phyloP scores from a whole-genome alignment of 2,797 vertebrate species.

The Semotilus atromaculatus region DNA sequence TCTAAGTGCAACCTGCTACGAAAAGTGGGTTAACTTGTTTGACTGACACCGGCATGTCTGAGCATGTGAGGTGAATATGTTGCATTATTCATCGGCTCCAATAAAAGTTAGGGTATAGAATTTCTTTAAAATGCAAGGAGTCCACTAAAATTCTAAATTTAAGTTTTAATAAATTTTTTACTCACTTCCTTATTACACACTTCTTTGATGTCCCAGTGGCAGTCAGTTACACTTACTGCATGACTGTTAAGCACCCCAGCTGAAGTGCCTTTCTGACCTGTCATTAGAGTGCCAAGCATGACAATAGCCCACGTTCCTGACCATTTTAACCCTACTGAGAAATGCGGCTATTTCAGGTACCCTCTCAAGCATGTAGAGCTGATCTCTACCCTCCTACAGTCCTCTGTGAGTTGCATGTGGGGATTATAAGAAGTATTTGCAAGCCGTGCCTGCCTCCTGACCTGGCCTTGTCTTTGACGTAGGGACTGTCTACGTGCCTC shows the following conservation, averaged over 20 bases:
- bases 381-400: constrained; percentile 27
- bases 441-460: constrained; percentile 68
- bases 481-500: constrained; percentile 78
- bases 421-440: constrained; percentile 79
- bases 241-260: not conserved
- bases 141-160: not conserved
- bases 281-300: constrained; percentile 42
- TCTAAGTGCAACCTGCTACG: constrained; percentile 28
- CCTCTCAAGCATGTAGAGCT: constrained; percentile 31
- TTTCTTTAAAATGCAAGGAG: not conserved
- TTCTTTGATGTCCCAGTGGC: not conserved
- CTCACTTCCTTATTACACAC: too few relatives aligned
- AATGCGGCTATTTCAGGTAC: constrained; percentile 71
- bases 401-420: constrained; percentile 66
- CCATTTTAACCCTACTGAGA: constrained; percentile 71
- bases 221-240: constrained; percentile 9
- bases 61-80: constrained; percentile 18
- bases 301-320: constrained; percentile 54
- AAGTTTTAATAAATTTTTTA: not conserved
- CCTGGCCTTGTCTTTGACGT: constrained; percentile 71
- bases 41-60: constrained; percentile 26
- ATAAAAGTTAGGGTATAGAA: not conserved
- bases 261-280: constrained; percentile 1
- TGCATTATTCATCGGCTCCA: constrained; percentile 30
- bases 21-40: constrained; percentile 58